Evolutionary conservation across 2,113 vertebrate genomes (phyloP).

Genomic region (Thamnaconus septentrionalis): DNA sequence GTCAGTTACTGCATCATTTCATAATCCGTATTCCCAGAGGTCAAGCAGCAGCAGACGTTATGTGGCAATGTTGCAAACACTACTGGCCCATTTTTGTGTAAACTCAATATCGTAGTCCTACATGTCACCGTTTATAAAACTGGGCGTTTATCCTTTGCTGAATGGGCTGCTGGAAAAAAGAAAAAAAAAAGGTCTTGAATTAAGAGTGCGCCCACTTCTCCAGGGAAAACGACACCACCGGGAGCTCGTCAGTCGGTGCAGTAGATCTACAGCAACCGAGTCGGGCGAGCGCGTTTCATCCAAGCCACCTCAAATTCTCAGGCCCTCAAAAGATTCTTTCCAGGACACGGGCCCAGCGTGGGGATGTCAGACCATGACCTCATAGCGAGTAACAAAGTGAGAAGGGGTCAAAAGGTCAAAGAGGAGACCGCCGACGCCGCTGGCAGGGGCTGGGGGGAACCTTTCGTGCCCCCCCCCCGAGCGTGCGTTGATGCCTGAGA

Average conservation of each 20-base stretch:
- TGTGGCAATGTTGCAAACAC: too few species aligned
- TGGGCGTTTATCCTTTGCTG: too few species aligned
- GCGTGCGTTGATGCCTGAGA: too few species aligned
- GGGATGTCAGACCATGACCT: constrained; percentile 8
- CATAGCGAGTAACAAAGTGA: constrained; percentile 7
- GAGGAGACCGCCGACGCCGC: constrained; percentile 38
- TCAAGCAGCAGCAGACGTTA: too few species aligned
- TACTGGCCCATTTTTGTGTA: constrained; percentile 30
- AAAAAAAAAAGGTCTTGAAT: too few species aligned
- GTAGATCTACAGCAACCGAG: constrained; percentile 14
- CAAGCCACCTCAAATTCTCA: background rate
- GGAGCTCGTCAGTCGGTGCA: constrained; percentile 5
- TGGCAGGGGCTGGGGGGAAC: background rate
- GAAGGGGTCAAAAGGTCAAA: constrained; percentile 12
- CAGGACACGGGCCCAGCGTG: background rate
- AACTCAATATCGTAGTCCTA: constrained; percentile 21
- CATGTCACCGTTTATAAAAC: background rate
- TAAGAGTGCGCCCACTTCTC: too few species aligned
- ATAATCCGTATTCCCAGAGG: too few species aligned
- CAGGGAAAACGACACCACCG: too few species aligned
- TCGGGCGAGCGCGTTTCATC: constrained; percentile 6
- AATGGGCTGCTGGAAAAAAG: too few species aligned
- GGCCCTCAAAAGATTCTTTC: background rate
- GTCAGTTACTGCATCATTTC: too few species aligned
- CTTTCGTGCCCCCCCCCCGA: too few species aligned